A percentile compares a stretch with the other conserved stretches of the same genome.
Evolutionary conservation across 2,888 invertebrate species (phyloP).

Genomic region (Campaea margaritaria): DNA sequence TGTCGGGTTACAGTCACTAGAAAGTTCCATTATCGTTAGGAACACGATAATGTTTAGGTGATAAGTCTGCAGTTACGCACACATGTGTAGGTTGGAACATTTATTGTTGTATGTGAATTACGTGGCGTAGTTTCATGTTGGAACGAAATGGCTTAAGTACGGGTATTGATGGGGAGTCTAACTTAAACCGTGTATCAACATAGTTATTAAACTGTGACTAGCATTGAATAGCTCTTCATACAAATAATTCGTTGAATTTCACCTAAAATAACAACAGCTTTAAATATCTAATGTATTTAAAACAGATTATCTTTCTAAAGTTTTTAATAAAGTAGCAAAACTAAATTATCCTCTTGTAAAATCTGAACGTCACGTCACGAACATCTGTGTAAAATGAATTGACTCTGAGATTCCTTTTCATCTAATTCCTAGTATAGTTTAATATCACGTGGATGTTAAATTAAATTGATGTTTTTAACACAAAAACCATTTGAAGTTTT

Average conservation of each 20-base stretch:
- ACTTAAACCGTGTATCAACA: background rate
- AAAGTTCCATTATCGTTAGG: slow-evolving; percentile 84
- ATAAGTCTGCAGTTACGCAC: slow-evolving; percentile 56
- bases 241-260: too few relatives aligned
- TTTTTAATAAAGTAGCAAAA: slow-evolving; percentile 30
- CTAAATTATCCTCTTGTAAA: slow-evolving; percentile 20
- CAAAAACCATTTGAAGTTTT: too few relatives aligned
- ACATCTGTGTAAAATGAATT: slow-evolving; percentile 35
- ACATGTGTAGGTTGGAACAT: slow-evolving; percentile 20
- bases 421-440: too few relatives aligned
- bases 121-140: slow-evolving; percentile 26
- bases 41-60: slow-evolving; percentile 72
- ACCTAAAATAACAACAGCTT: too few relatives aligned
- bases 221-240: too few relatives aligned
- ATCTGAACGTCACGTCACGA: slow-evolving; percentile 31
- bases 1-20: slow-evolving; percentile 81
- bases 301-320: background rate
- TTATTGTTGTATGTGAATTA: slow-evolving; percentile 29
- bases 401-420: slow-evolving; percentile 4
- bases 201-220: too few relatives aligned
- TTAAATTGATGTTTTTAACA: too few relatives aligned
- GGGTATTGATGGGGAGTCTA: background rate
- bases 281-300: too few relatives aligned
- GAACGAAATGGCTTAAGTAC: slow-evolving; percentile 15
- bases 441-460: too few relatives aligned